Evolutionary conservation across 1,140 invertebrate species (phyloP).

Genomic region (Papilio polyxenes): DNA sequence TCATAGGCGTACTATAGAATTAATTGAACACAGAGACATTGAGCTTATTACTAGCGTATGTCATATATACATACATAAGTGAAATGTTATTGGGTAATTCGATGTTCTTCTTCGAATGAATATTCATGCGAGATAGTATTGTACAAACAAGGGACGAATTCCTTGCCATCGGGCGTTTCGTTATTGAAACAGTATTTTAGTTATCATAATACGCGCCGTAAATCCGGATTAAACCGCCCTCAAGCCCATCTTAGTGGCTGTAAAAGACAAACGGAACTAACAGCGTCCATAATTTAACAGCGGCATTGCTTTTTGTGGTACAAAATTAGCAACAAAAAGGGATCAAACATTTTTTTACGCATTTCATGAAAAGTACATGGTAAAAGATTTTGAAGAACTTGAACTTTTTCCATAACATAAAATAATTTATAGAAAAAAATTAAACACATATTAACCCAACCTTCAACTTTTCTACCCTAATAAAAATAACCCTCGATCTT

Average conservation of each 20-base stretch:
- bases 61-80: conserved; percentile 30
- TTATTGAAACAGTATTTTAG: conserved; percentile 40
- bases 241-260: conserved; percentile 5
- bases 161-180: conserved; percentile 47
- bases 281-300: conserved; percentile 31
- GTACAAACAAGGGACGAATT: conserved; percentile 42
- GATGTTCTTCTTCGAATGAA: conserved; percentile 48
- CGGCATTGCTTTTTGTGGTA: conserved; percentile 10
- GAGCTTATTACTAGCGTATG: neutral
- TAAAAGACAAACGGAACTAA: conserved; percentile 29
- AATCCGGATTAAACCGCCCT: conserved; percentile 35
- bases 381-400: no score
- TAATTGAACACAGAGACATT: conserved; percentile 1
- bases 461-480: neutral
- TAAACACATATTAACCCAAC: neutral
- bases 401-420: neutral
- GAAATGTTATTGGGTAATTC: conserved; percentile 47
- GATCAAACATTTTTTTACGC: conserved; percentile 4
- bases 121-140: conserved; percentile 57
- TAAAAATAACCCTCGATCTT: neutral
- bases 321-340: conserved; percentile 23
- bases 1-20: neutral
- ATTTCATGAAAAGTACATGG: neutral
- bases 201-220: conserved; percentile 42
- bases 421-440: neutral